Conservation (phyloP, 2,797 vertebrate genomes). For the Acipenser oxyrinchus region DNA sequence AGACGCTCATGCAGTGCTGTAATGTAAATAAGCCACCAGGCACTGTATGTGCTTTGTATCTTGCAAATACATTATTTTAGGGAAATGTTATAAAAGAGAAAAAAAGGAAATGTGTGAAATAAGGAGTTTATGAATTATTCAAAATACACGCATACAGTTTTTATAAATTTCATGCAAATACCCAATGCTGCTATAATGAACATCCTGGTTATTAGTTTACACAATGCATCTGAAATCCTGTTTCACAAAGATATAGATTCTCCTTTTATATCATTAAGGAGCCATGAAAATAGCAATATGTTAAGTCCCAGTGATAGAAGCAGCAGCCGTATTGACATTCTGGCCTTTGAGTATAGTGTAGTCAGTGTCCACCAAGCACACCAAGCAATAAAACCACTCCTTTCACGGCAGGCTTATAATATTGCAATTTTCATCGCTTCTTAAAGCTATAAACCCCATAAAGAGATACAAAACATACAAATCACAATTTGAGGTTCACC, state of each 20-base stretch:
- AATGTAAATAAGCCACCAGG: conserved; percentile 7
- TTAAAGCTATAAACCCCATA: conserved; percentile 54
- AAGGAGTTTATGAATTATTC: conserved; percentile 20
- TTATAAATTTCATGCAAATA: conserved; percentile 25
- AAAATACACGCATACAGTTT: conserved; percentile 7
- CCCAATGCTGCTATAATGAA: conserved; percentile 41
- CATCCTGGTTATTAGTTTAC: conserved; percentile 47
- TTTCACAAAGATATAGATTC: conserved; percentile 39
- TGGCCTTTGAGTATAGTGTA: conserved; percentile 33
- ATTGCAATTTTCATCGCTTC: conserved; percentile 56
- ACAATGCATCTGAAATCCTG: conserved; percentile 25
- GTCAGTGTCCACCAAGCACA: conserved; percentile 29
- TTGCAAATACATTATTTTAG: not conserved
- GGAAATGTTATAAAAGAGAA: not conserved
- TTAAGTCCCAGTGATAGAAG: conserved; percentile 48
- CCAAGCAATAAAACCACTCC: conserved; percentile 49
- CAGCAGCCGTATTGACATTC: conserved; percentile 34
- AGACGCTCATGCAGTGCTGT: conserved; percentile 2
- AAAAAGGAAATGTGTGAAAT: conserved; percentile 13
- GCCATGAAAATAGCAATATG: conserved; percentile 45
- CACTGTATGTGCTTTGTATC: not conserved
- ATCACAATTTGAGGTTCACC: conserved; percentile 28
- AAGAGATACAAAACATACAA: conserved; percentile 29
- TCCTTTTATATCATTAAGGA: conserved; percentile 29
- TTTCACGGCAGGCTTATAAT: conserved; percentile 51